Evolutionary conservation across 2,888 invertebrate species (phyloP), one percentile per base, ranked within the genome.

Genomic region (Crossocerus cetratus): DNA sequence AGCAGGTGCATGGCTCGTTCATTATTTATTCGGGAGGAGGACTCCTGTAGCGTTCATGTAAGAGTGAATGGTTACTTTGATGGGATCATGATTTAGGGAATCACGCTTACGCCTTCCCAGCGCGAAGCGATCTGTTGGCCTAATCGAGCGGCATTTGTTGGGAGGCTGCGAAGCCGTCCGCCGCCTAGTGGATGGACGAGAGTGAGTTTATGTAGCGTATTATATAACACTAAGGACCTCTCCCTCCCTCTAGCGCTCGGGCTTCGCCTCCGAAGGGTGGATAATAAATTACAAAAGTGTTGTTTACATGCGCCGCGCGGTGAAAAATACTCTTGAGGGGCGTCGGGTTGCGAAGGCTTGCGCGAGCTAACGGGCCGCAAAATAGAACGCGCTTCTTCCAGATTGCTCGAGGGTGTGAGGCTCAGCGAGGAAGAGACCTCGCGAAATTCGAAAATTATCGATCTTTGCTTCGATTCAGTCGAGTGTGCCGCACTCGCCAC

Each of bases 381-480:
- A 76, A 76, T 76, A 45, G 66, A 69, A 67, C 65, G 56, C 67
- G 53, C 62, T 68, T 66, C 56, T 67, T 65, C 74, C 8, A 32
- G 32, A 32, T 32, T 32, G 59, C 60, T 21, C 54, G 67, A 55
- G 56, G 69, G 64, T 44, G 54, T 23, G 53, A 61, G n/a, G n/a
- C n/a, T n/a, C n/a, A n/a, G n/a, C n/a, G n/a, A n/a, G n/a, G n/a
- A n/a, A n/a, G 68, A 11, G 16, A 49, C 32, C 32, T 32, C 8
- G 32, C 2, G 32, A 77, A 77, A 77, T 74, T 79, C 77, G 77
- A 74, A 69, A 74, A 77, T 72, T 77, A 80, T 79, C 77, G 79
- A 71, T 79, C 72, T 69, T 74, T 67, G 58, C 58, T 72, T 67
- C 65, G 58, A 79, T 74, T 77, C 77, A 55, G 60, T 69, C 76